Conservation (phyloP, 2,888 invertebrate genomes). For the Ypsolopha scabrella region DNA sequence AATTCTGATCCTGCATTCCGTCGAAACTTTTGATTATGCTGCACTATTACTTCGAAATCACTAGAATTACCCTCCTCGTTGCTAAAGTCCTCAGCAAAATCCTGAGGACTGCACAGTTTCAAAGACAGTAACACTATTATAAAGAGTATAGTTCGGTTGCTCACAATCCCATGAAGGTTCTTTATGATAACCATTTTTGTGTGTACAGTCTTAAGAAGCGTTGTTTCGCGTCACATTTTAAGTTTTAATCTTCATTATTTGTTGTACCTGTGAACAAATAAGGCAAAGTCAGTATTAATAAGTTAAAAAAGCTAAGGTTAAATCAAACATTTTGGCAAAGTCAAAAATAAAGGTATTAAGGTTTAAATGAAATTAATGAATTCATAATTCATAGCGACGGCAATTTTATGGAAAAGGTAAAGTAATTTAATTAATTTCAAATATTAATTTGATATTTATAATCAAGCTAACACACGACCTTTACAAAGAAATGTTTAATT, state of each 20-base stretch:
- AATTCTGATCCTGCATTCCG: constrained; percentile 26
- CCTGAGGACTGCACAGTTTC: constrained; percentile 58
- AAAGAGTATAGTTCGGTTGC: constrained; percentile 51
- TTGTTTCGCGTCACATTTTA: constrained; percentile 4
- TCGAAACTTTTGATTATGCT: constrained; percentile 38
- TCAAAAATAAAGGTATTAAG: no score
- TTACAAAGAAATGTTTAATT: no score
- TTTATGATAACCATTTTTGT: constrained; percentile 50
- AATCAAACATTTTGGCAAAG: no score
- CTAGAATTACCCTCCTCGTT: constrained; percentile 46
- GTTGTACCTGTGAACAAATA: constrained; percentile 4
- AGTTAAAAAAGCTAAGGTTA: no score
- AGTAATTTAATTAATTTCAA: no score
- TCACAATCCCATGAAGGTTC: constrained; percentile 38
- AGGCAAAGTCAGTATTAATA: background rate
- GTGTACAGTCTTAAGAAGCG: constrained; percentile 9
- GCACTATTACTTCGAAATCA: constrained; percentile 32
- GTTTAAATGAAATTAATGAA: no score
- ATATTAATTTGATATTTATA: no score
- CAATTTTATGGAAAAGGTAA: no score
- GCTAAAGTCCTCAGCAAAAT: constrained; percentile 51
- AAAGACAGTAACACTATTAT: constrained; percentile 52
- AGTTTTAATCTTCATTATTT: background rate
- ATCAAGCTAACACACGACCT: no score
- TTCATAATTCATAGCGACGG: no score